A percentile compares a stretch with the other conserved stretches of the same genome.
Conservation (phyloP, 2,797 vertebrate genomes). For the Esox masquinongy region DNA sequence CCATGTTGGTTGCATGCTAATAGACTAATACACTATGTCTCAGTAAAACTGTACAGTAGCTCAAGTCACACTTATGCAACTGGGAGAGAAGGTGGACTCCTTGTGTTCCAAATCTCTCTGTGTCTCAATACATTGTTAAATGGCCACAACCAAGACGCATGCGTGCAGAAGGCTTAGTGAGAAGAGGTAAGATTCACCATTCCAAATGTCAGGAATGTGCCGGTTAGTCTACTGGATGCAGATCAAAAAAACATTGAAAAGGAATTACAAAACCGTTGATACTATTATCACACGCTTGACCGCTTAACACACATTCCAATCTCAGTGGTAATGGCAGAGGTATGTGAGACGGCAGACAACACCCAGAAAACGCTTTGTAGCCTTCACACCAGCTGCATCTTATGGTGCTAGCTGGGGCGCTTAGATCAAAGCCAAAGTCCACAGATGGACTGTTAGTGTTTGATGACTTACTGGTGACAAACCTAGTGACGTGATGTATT, state of each 20-base stretch:
- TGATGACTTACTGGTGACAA: constrained; percentile 21
- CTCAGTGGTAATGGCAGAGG: constrained; percentile 43
- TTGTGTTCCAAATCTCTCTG: background rate
- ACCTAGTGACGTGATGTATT: constrained; percentile 4
- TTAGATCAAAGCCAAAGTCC: constrained; percentile 18
- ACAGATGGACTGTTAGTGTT: constrained; percentile 24
- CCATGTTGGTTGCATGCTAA: background rate
- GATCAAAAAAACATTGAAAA: background rate
- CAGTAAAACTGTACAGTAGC: background rate
- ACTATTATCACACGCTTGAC: constrained; percentile 44
- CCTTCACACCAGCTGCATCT: constrained; percentile 7
- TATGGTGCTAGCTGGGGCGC: background rate
- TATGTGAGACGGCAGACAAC: constrained; percentile 38
- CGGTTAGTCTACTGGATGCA: background rate
- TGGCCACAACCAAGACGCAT: background rate
- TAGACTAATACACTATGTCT: background rate
- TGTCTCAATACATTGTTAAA: background rate
- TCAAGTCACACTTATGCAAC: background rate
- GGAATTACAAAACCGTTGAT: constrained; percentile 32
- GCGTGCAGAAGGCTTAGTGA: background rate
- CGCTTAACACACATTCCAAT: constrained; percentile 56
- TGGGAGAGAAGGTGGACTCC: background rate
- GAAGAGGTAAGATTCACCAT: background rate
- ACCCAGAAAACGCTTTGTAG: constrained; percentile 35
- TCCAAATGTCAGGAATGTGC: constrained; percentile 10